Evolutionary conservation across 2,113 vertebrate genomes (phyloP).

Genomic region (Vidua chalybeata): DNA sequence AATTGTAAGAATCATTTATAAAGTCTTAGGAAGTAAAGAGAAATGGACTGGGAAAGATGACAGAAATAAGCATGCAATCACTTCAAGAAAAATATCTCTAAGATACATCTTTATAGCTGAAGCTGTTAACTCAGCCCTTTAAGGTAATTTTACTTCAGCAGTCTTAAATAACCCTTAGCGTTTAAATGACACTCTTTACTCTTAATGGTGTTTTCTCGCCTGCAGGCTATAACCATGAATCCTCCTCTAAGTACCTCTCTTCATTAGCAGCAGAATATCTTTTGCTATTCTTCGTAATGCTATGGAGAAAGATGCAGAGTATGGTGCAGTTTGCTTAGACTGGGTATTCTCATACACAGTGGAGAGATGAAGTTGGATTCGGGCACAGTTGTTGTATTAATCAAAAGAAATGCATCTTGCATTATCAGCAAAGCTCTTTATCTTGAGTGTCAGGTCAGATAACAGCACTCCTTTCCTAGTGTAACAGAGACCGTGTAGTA

Average conservation of each 20-base stretch:
- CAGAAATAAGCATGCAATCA: not conserved
- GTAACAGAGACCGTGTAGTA: not conserved
- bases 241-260: not conserved
- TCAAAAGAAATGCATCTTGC: not conserved
- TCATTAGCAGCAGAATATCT: not conserved
- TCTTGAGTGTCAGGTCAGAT: not conserved
- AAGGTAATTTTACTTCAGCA: not conserved
- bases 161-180: not conserved
- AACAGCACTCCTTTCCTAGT: rapidly evolving
- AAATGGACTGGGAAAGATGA: not conserved
- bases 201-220: not conserved
- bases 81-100: not conserved
- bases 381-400: not conserved
- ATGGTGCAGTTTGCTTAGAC: not conserved
- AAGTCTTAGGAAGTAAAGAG: not conserved
- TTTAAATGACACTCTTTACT: not conserved
- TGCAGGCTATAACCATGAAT: slow-evolving; percentile 14
- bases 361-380: not conserved
- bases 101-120: not conserved
- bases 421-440: not conserved
- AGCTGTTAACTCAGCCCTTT: slow-evolving; percentile 14
- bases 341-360: not conserved
- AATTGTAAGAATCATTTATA: not conserved
- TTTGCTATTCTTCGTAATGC: not conserved
- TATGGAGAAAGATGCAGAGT: not conserved